A percentile compares a stretch with the other conserved stretches of the same genome.
phyloP scores from a whole-genome alignment of 1,140 invertebrate genomes.

The Thalassaphorura encarpata region DNA sequence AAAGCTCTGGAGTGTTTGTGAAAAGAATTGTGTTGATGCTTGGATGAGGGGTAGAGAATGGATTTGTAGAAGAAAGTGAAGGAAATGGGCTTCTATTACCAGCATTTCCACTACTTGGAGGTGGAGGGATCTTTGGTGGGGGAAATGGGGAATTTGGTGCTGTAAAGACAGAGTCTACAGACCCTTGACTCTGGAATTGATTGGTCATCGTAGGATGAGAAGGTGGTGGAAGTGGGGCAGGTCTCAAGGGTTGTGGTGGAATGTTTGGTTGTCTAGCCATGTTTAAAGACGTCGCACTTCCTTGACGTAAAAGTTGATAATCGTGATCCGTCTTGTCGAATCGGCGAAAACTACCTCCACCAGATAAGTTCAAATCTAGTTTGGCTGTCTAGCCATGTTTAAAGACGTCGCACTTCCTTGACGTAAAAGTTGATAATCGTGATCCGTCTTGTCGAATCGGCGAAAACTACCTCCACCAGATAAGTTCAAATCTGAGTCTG shows the following conservation, averaged over 20 bases:
- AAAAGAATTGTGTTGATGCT: conserved; percentile 24
- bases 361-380: conserved; percentile 2
- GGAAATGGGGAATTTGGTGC: conserved; percentile 33
- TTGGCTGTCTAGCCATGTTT: too few species aligned
- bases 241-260: conserved; percentile 47
- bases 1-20: conserved; percentile 22
- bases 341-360: conserved; percentile 51
- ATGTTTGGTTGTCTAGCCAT: conserved; percentile 33
- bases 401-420: conserved; percentile 31
- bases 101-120: conserved; percentile 32
- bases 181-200: conserved; percentile 26
- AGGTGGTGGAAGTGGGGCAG: conserved; percentile 40
- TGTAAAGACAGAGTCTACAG: conserved; percentile 35
- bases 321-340: conserved; percentile 50
- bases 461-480: conserved; percentile 52
- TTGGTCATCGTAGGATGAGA: conserved; percentile 21
- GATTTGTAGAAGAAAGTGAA: conserved; percentile 26
- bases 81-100: conserved; percentile 7
- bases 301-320: conserved; percentile 31
- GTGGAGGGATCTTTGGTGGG: conserved; percentile 15
- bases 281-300: conserved; percentile 21
- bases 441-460: conserved; percentile 54
- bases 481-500: conserved; percentile 54
- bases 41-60: conserved; percentile 29
- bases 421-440: conserved; percentile 41